Evolutionary conservation across 2,888 invertebrate genomes (phyloP).

Genomic region (Callimorpha dominula): DNA sequence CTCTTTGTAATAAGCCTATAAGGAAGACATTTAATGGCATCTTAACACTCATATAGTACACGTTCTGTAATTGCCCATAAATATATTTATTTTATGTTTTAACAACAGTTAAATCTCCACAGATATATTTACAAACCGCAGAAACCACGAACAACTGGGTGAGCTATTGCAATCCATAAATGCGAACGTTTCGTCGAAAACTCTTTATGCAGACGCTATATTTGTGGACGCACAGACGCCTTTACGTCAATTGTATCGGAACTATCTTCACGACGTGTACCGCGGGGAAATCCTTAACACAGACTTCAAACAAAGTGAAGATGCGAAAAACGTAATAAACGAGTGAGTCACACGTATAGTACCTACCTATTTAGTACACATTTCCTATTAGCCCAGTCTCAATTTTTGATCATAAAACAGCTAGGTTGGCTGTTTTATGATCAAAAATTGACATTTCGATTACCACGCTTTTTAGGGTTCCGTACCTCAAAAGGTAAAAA

Average conservation of each 20-base stretch:
- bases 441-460: too few relatives aligned
- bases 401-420: too few relatives aligned
- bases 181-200: slow-evolving; percentile 62
- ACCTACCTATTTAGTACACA: not conserved
- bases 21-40: not conserved
- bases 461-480: too few relatives aligned
- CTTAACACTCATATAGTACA: not conserved
- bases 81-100: not conserved
- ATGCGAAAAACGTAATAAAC: slow-evolving; percentile 82
- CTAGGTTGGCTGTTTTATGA: too few relatives aligned
- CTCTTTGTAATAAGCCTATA: not conserved
- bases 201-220: slow-evolving; percentile 86
- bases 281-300: slow-evolving; percentile 85
- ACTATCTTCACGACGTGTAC: slow-evolving; percentile 85
- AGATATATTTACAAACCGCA: slow-evolving; percentile 69
- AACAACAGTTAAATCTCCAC: slow-evolving; percentile 27
- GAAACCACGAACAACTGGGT: slow-evolving; percentile 85
- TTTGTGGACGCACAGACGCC: slow-evolving; percentile 86
- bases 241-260: slow-evolving; percentile 84
- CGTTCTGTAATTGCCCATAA: not conserved
- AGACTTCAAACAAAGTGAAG: slow-evolving; percentile 80
- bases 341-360: slow-evolving; percentile 62
- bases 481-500: too few relatives aligned
- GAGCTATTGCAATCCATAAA: slow-evolving; percentile 74
- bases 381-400: not conserved